Conservation (phyloP, 2,888 invertebrate genomes). For the Tanytarsus gracilentus region DNA sequence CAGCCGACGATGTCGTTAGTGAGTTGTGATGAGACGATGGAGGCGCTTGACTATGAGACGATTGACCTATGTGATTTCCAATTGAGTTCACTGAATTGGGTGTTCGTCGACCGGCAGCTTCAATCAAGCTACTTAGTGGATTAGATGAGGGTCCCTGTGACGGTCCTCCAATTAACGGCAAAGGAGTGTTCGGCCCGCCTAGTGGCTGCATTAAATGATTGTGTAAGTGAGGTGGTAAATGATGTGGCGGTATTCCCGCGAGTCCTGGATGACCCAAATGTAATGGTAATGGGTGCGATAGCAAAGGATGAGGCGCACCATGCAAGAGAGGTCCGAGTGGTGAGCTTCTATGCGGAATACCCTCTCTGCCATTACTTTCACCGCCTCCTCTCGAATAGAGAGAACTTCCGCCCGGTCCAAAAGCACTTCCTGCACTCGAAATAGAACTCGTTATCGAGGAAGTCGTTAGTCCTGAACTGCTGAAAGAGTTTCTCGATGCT, state of each 20-base stretch:
- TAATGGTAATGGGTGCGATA: conserved; percentile 34
- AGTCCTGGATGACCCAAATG: conserved; percentile 20
- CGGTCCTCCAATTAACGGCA: conserved; percentile 37
- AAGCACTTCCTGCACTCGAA: conserved; percentile 11
- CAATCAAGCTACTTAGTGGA: conserved; percentile 32
- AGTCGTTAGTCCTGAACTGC: neutral
- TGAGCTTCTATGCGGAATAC: conserved; percentile 35
- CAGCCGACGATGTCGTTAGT: conserved; percentile 39
- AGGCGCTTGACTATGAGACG: conserved; percentile 13
- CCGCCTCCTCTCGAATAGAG: conserved; percentile 32
- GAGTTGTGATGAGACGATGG: conserved; percentile 23
- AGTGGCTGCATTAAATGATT: conserved; percentile 25
- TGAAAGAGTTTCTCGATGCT: conserved; percentile 31
- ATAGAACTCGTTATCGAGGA: neutral
- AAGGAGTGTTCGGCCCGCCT: conserved; percentile 33
- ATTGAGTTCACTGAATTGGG: conserved; percentile 36
- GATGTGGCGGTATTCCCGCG: neutral
- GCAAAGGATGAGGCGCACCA: conserved; percentile 19
- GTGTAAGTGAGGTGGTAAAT: conserved; percentile 22
- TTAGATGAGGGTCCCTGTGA: conserved; percentile 31
- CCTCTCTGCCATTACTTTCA: conserved; percentile 12
- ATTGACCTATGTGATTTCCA: no score
- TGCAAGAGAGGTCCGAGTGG: conserved; percentile 35
- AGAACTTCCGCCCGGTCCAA: neutral
- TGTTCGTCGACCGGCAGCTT: conserved; percentile 38